phyloP scores from a whole-genome alignment of 2,797 vertebrate genomes.

The Cyclura pinguis region DNA sequence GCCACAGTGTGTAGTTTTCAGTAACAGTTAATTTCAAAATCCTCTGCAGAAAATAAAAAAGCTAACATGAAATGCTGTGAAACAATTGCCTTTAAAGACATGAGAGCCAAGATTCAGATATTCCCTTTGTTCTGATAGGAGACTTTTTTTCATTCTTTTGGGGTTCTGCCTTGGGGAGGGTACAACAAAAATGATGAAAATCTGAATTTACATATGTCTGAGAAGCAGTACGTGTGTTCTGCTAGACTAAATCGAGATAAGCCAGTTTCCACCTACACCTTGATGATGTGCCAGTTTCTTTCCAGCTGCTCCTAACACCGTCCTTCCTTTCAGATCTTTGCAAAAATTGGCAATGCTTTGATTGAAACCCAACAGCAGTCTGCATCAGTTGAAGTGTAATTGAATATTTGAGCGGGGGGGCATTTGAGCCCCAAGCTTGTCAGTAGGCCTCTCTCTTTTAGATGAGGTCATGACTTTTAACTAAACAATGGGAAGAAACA shows the following conservation, averaged over 20 bases:
- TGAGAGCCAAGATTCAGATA: slow-evolving; percentile 32
- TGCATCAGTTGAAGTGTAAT: neutral
- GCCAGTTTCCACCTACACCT: rapidly evolving
- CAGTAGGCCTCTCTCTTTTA: rapidly evolving
- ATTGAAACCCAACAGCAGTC: neutral
- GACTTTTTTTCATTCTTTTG: slow-evolving; percentile 46
- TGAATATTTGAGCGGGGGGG: rapidly evolving
- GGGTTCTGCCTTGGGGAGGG: neutral
- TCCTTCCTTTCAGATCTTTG: neutral
- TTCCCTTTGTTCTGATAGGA: slow-evolving; percentile 35
- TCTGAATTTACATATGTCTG: slow-evolving; percentile 20
- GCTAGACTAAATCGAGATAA: slow-evolving; percentile 34
- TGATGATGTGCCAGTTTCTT: neutral
- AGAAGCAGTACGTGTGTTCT: slow-evolving; percentile 55
- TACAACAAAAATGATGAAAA: slow-evolving; percentile 48
- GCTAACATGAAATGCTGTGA: slow-evolving; percentile 45
- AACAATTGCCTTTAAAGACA: slow-evolving; percentile 49
- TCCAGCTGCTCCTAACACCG: neutral
- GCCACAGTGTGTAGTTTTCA: slow-evolving; percentile 47
- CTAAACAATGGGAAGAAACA: neutral
- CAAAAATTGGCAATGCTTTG: neutral
- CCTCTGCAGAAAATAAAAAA: slow-evolving; percentile 37
- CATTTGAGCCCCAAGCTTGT: rapidly evolving
- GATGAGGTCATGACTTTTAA: neutral
- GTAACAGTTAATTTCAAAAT: slow-evolving; percentile 55